phyloP scores from a whole-genome alignment of 1,140 invertebrate genomes.

The Hirudo medicinalis region DNA sequence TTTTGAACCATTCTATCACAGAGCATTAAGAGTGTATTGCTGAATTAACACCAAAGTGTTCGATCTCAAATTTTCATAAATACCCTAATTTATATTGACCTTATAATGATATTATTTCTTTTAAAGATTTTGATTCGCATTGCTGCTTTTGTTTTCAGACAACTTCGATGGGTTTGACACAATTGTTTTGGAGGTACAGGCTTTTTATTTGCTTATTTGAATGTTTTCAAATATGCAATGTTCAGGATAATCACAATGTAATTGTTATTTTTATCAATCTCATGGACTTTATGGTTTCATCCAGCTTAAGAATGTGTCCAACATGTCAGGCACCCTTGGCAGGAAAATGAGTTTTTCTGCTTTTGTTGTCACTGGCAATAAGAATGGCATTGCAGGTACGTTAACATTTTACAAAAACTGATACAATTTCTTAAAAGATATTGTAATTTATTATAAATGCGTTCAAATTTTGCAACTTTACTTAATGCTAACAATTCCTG shows the following conservation, averaged over 20 bases:
- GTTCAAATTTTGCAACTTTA: slow-evolving; percentile 11
- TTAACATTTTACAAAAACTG: neutral
- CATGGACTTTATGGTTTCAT: slow-evolving; percentile 24
- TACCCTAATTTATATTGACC: neutral
- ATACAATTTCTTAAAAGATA: slow-evolving; percentile 11
- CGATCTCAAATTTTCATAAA: neutral
- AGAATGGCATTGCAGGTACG: slow-evolving; percentile 63
- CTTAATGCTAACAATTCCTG: neutral
- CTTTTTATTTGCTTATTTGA: slow-evolving; percentile 11
- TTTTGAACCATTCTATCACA: too few relatives aligned
- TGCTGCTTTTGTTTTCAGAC: slow-evolving; percentile 46
- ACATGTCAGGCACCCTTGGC: slow-evolving; percentile 75
- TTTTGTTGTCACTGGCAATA: slow-evolving; percentile 72
- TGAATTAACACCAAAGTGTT: neutral
- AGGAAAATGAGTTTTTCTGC: slow-evolving; percentile 53
- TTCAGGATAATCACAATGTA: too few relatives aligned
- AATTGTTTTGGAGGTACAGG: slow-evolving; percentile 63
- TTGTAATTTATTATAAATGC: slow-evolving; percentile 23
- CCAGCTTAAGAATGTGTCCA: slow-evolving; percentile 56
- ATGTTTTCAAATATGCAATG: too few relatives aligned
- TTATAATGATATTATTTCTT: slow-evolving; percentile 10
- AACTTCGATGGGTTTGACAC: slow-evolving; percentile 75
- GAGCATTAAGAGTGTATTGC: neutral
- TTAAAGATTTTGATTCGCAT: slow-evolving; percentile 12
- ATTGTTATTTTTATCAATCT: too few relatives aligned